phyloP scores from a whole-genome alignment of 2,888 invertebrate species.

The Omphaloscelis lunosa region DNA sequence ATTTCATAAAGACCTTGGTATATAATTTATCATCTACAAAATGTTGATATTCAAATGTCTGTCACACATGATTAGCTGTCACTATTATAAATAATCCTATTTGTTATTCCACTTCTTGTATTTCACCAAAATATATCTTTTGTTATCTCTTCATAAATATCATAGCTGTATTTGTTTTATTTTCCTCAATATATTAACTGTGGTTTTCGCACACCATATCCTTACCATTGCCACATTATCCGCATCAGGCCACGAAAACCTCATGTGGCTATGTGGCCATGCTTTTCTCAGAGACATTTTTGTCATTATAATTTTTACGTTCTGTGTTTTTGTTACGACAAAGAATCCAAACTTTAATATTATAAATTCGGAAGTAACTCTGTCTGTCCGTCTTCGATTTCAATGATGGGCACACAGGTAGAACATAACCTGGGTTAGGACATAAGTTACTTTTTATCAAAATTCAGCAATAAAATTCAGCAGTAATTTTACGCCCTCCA shows the following conservation, averaged over 20 bases:
- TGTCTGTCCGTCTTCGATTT: not conserved
- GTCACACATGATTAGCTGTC: not conserved
- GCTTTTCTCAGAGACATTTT: not conserved
- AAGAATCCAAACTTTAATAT: too few species aligned
- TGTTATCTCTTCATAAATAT: conserved; percentile 22
- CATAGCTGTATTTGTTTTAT: conserved; percentile 19
- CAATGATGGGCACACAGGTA: not conserved
- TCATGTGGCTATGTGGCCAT: not conserved
- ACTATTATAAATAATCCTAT: not conserved
- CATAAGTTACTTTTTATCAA: not conserved
- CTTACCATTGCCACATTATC: conserved; percentile 13
- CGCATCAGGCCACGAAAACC: not conserved
- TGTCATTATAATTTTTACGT: not conserved
- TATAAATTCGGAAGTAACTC: not conserved
- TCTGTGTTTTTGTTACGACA: not conserved
- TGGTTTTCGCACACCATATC: conserved; percentile 30
- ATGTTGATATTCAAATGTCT: not conserved
- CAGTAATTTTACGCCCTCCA: not conserved
- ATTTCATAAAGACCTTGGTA: not conserved
- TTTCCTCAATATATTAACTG: conserved; percentile 52
- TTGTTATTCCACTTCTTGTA: not conserved
- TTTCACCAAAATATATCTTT: conserved; percentile 3
- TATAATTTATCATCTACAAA: not conserved
- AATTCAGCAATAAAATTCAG: too few species aligned
- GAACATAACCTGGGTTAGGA: not conserved